Evolutionary conservation across 2,888 invertebrate genomes (phyloP).

Genomic region (Eumacrocentrus americanus): DNA sequence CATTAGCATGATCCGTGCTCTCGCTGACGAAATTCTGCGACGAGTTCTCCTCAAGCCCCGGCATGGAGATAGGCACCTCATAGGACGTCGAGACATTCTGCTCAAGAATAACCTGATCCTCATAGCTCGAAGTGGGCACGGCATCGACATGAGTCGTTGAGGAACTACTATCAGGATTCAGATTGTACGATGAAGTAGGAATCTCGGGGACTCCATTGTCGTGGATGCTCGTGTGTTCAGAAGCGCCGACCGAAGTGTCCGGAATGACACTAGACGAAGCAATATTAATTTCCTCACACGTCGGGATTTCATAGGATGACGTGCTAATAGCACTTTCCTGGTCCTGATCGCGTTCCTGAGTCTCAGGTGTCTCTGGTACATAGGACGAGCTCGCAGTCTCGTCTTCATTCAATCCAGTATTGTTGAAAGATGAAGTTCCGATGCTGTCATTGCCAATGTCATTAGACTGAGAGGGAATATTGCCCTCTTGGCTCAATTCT

Average conservation of each 20-base stretch:
- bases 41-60: constrained; percentile 51
- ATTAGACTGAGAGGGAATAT: constrained; percentile 57
- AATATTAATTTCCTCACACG: constrained; percentile 58
- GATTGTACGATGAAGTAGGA: constrained; percentile 55
- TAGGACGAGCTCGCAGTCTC: constrained; percentile 59
- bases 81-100: constrained; percentile 58
- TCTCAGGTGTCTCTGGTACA: constrained; percentile 59
- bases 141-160: constrained; percentile 51
- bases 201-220: constrained; percentile 58
- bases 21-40: constrained; percentile 57
- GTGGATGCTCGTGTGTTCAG: constrained; percentile 54
- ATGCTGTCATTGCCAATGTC: constrained; percentile 52
- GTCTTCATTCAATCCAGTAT: constrained; percentile 55
- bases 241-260: constrained; percentile 47
- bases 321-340: constrained; percentile 60
- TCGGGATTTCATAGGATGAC: constrained; percentile 58
- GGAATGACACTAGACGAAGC: constrained; percentile 55
- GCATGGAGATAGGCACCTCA: constrained; percentile 55
- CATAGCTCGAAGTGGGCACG: constrained; percentile 55
- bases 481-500: constrained; percentile 53
- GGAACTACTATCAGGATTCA: constrained; percentile 56
- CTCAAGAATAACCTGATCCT: constrained; percentile 53
- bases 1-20: constrained; percentile 50
- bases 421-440: constrained; percentile 44
- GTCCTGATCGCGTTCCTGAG: constrained; percentile 58